Percentiles rank a stretch among this genome's conserved stretches.
Conservation (phyloP, 1,140 invertebrate genomes). For the Achatina immaculata region DNA sequence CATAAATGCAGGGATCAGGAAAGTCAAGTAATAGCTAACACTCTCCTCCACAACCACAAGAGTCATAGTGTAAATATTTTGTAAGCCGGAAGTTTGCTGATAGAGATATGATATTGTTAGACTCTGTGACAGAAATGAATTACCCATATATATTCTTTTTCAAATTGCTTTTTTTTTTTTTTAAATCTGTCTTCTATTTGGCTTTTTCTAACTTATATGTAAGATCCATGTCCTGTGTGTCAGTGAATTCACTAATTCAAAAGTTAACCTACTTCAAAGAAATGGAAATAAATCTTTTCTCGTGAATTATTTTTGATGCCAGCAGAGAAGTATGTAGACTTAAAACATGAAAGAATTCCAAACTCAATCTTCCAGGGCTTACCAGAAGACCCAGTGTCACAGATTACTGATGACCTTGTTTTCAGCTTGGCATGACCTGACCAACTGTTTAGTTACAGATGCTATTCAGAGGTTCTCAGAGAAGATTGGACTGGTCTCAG, state of each 20-base stretch:
- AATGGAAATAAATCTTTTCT: background rate
- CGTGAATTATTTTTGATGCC: background rate
- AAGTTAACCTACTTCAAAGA: background rate
- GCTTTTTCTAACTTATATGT: background rate
- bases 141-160: too few species aligned
- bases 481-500: constrained; percentile 8
- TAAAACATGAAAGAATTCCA: background rate
- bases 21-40: too few species aligned
- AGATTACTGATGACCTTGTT: constrained; percentile 10
- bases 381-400: background rate
- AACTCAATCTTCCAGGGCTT: background rate
- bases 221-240: too few species aligned
- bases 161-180: too few species aligned
- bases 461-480: constrained; percentile 3
- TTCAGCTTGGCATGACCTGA: background rate
- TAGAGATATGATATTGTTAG: too few species aligned
- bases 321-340: background rate
- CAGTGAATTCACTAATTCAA: too few species aligned
- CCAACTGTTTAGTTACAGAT: background rate
- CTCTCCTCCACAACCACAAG: too few species aligned
- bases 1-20: too few species aligned
- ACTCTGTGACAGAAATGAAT: too few species aligned
- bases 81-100: too few species aligned
- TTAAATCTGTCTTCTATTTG: background rate
- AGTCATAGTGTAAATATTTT: too few species aligned